phyloP scores from a whole-genome alignment of 2,888 invertebrate species.

The Hydropsyche betteni region DNA sequence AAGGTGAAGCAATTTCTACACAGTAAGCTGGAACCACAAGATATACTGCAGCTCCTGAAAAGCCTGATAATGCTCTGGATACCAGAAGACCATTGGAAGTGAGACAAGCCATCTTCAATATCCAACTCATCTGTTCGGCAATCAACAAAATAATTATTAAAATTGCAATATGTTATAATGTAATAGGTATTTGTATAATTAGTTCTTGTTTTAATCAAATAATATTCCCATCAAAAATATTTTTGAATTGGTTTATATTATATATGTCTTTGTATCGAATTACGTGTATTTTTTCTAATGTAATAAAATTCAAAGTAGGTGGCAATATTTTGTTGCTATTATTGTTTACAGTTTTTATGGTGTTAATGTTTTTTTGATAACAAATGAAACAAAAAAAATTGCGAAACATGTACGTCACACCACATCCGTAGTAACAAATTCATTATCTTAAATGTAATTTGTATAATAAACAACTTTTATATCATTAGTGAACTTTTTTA shows the following conservation, averaged over 20 bases:
- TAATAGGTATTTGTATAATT: background rate
- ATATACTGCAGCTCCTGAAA: constrained; percentile 62
- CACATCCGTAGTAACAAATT: no score
- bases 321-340: background rate
- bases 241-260: no score
- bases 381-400: no score
- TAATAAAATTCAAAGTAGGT: background rate
- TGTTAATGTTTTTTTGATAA: no score
- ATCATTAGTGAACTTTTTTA: no score
- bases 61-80: constrained; percentile 65
- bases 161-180: background rate
- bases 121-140: constrained; percentile 46
- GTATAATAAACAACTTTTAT: no score
- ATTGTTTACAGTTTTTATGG: no score
- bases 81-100: constrained; percentile 55
- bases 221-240: background rate
- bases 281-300: background rate
- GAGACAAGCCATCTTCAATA: constrained; percentile 42
- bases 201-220: background rate
- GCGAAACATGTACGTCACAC: no score
- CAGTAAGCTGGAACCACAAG: constrained; percentile 64
- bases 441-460: no score
- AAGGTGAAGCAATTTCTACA: constrained; percentile 67
- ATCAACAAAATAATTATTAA: no score
- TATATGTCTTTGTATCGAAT: background rate